Percentiles rank a stretch among this genome's conserved stretches.
These are phyloP conservation scores for Cremastinae sp. DNA, from an alignment of 2,888 invertebrate species.

Conservation along the genomic window DNA sequence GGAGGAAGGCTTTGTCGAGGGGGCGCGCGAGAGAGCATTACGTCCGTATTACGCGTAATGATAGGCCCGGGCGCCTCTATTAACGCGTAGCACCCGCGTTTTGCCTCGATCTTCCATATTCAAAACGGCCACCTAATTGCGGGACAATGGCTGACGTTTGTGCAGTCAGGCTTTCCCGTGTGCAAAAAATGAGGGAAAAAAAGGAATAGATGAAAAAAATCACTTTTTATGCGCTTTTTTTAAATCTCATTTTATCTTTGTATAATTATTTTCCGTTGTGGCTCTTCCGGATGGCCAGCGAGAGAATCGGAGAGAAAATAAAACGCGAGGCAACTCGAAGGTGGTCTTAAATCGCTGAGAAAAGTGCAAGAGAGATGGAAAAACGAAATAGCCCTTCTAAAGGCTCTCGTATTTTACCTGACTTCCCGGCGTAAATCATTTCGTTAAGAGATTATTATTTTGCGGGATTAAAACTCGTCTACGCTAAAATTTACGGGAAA, in stretches of 20 bases:
- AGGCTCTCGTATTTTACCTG: constrained; percentile 36
- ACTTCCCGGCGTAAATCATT: constrained; percentile 39
- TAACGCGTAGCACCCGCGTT: constrained; percentile 75
- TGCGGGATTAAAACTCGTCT: constrained; percentile 3
- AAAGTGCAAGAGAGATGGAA: constrained; percentile 7
- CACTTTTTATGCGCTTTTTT: neutral
- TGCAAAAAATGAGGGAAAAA: neutral
- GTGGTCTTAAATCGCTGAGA: constrained; percentile 20
- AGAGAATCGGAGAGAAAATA: constrained; percentile 17
- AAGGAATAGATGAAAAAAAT: neutral
- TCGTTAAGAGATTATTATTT: constrained; percentile 49
- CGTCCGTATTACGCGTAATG: constrained; percentile 78
- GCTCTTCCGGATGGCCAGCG: constrained; percentile 3
- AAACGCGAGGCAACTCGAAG: constrained; percentile 13
- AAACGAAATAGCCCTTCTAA: constrained; percentile 11
- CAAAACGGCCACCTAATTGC: constrained; percentile 76
- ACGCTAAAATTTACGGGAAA: neutral
- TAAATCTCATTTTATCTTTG: constrained; percentile 39
- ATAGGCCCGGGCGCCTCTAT: constrained; percentile 74
- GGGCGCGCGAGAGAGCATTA: constrained; percentile 63
- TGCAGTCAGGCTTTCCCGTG: constrained; percentile 4
- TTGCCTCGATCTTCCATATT: constrained; percentile 69
- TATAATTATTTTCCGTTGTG: constrained; percentile 35
- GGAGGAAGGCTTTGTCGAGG: constrained; percentile 30
- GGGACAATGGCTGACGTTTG: constrained; percentile 65